phyloP scores from a whole-genome alignment of 2,797 vertebrate genomes.

The Glossophaga mutica region DNA sequence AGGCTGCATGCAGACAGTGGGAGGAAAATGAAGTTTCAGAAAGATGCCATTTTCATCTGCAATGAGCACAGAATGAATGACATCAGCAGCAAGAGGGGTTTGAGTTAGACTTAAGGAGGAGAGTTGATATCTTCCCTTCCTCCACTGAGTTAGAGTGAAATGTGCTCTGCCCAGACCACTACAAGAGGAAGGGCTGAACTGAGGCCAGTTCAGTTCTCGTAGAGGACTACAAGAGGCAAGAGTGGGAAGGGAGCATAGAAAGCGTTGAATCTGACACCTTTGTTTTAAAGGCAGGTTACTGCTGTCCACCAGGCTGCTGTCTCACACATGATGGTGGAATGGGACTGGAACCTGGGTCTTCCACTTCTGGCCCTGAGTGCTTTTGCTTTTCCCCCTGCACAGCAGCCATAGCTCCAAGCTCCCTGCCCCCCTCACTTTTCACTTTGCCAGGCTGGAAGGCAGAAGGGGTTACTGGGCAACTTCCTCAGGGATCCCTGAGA shows the following conservation, averaged over 20 bases:
- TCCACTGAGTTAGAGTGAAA: neutral
- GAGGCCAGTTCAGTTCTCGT: neutral
- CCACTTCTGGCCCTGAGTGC: neutral
- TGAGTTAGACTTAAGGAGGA: neutral
- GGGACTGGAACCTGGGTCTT: neutral
- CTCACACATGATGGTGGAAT: neutral
- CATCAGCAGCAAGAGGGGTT: neutral
- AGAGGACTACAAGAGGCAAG: neutral
- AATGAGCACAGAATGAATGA: neutral
- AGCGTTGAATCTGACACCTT: neutral
- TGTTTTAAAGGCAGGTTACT: neutral
- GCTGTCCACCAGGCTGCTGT: neutral
- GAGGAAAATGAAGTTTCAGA: neutral
- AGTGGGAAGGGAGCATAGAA: neutral
- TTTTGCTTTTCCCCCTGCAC: rapidly evolving
- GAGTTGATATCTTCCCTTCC: neutral
- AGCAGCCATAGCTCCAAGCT: neutral
- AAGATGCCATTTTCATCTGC: neutral
- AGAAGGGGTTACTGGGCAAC: slow-evolving; percentile 42
- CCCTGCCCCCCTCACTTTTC: neutral
- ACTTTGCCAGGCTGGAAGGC: neutral
- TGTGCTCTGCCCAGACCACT: neutral
- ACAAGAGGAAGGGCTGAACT: neutral
- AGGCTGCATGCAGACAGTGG: neutral
- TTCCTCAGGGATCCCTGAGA: slow-evolving; percentile 59